These are phyloP conservation scores for Cyprinodon variegatus DNA, from an alignment of 2,113 vertebrate genomes.

Conservation along the genomic window DNA sequence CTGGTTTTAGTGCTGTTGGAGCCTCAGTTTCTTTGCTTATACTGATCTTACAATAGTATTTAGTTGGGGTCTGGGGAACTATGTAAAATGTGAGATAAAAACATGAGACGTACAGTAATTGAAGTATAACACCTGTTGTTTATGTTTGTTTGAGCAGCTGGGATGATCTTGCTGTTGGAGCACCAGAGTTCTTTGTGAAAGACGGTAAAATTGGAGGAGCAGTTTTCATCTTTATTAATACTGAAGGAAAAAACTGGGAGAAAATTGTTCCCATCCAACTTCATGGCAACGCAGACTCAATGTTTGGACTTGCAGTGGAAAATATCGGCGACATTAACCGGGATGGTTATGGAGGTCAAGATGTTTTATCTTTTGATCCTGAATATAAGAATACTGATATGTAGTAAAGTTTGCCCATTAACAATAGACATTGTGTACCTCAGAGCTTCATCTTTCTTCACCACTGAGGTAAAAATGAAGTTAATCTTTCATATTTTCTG, in stretches of 20 bases:
- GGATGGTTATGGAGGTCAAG: constrained; percentile 86
- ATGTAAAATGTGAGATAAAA: too few species aligned
- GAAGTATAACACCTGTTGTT: background rate
- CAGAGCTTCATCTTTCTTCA: background rate
- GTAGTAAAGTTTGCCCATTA: background rate
- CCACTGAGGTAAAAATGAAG: too few species aligned
- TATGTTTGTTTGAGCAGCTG: constrained; percentile 76
- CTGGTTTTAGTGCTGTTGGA: too few species aligned
- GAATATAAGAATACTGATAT: background rate
- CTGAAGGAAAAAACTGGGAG: constrained; percentile 80
- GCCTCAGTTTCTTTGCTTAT: too few species aligned
- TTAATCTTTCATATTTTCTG: constrained; percentile 24
- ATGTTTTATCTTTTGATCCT: background rate
- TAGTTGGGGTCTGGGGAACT: too few species aligned
- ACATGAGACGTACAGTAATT: too few species aligned
- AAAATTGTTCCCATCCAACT: constrained; percentile 80
- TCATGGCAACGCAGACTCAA: constrained; percentile 85
- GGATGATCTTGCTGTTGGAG: constrained; percentile 92
- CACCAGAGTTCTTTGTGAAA: constrained; percentile 88
- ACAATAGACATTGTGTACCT: background rate
- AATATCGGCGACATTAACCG: constrained; percentile 90
- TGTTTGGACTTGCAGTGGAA: constrained; percentile 92
- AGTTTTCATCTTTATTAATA: constrained; percentile 89
- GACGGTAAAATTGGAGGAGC: constrained; percentile 86
- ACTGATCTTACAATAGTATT: too few species aligned